Evolutionary conservation across 2,888 invertebrate species (phyloP).

Genomic region (Geotrupes spiniger): DNA sequence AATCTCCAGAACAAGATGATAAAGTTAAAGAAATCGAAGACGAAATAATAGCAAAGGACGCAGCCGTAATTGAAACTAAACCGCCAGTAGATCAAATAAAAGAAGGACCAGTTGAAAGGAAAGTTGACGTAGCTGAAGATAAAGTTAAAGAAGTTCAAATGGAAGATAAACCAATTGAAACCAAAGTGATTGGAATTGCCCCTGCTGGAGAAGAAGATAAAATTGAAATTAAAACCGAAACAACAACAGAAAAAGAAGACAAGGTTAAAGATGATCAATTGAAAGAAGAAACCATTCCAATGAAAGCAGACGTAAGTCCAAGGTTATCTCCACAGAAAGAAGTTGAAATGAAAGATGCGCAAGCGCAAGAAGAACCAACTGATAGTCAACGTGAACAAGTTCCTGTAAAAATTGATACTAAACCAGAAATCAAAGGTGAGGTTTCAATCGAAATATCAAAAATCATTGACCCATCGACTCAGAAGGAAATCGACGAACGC

Average conservation of each 20-base stretch:
- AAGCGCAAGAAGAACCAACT: constrained; percentile 6
- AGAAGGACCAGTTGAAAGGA: constrained; percentile 15
- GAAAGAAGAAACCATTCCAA: not conserved
- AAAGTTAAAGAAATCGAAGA: too few relatives aligned
- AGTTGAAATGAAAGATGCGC: constrained; percentile 7
- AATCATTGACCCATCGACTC: constrained; percentile 23
- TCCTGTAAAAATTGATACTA: too few relatives aligned
- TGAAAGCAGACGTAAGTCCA: too few relatives aligned
- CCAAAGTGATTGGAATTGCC: constrained; percentile 24
- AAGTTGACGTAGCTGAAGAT: constrained; percentile 10
- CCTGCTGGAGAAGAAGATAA: not conserved
- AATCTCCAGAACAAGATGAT: constrained; percentile 10
- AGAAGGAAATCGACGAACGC: not conserved
- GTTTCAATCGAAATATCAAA: constrained; percentile 12
- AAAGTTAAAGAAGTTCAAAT: constrained; percentile 18
- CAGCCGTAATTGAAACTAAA: too few relatives aligned
- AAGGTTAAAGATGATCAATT: not conserved
- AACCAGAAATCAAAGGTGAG: too few relatives aligned
- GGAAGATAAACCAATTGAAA: constrained; percentile 19
- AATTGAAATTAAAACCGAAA: too few relatives aligned
- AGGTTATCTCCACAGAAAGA: too few relatives aligned
- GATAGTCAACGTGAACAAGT: too few relatives aligned
- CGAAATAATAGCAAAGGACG: too few relatives aligned
- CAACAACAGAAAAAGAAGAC: too few relatives aligned
- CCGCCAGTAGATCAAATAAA: too few relatives aligned